A percentile compares a stretch with the other conserved stretches of the same genome.
Evolutionary conservation across 2,888 invertebrate genomes (phyloP).

Genomic region (Amiota mariae): DNA sequence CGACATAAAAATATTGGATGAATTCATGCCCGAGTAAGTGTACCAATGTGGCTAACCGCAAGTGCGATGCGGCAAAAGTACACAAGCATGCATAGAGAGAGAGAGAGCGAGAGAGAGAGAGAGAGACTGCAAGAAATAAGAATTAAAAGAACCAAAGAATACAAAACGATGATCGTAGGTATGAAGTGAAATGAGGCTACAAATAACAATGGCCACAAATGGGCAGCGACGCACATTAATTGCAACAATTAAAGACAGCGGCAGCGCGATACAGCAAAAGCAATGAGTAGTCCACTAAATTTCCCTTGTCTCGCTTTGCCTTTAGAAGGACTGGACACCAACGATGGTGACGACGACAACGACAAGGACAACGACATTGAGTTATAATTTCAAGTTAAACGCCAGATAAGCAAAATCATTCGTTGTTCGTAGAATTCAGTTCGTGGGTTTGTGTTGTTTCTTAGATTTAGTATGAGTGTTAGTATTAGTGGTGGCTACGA

Average conservation of each 20-base stretch:
- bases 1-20: constrained; percentile 8
- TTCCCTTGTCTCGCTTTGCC: too few relatives aligned
- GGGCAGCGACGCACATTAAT: constrained; percentile 40
- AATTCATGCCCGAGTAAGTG: not conserved
- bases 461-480: not conserved
- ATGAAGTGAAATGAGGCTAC: constrained; percentile 23
- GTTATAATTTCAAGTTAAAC: constrained; percentile 33
- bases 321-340: constrained; percentile 26
- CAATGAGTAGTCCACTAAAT: too few relatives aligned
- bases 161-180: not conserved
- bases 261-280: constrained; percentile 26
- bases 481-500: not conserved
- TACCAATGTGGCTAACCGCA: constrained; percentile 24
- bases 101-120: constrained; percentile 17
- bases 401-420: constrained; percentile 30
- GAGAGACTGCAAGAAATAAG: constrained; percentile 3
- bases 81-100: constrained; percentile 25
- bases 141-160: constrained; percentile 17
- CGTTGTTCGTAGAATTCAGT: not conserved
- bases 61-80: constrained; percentile 16
- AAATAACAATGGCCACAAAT: constrained; percentile 56
- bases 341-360: constrained; percentile 20
- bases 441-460: not conserved
- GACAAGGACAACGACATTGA: constrained; percentile 12
- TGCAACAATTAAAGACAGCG: constrained; percentile 56